Percentiles rank a stretch among this genome's conserved stretches.
Conservation (phyloP, 2,888 invertebrate species). For the Watsonalla binaria region DNA sequence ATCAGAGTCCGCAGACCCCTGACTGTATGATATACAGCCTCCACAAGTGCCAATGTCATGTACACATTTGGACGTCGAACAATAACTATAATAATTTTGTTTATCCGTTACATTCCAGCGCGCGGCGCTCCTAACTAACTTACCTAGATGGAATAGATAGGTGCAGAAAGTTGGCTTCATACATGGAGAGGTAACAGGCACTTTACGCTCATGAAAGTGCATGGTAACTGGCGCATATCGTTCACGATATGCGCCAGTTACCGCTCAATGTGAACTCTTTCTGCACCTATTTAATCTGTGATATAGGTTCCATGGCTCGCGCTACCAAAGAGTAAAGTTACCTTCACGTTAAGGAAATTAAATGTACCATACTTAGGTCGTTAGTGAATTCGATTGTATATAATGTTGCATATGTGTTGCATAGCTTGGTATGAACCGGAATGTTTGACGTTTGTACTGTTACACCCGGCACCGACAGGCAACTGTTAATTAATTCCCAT, state of each 20-base stretch:
- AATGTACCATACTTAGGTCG: slow-evolving; percentile 63
- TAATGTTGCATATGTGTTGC: slow-evolving; percentile 67
- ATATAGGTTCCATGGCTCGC: slow-evolving; percentile 53
- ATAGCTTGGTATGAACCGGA: slow-evolving; percentile 48
- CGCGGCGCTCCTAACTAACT: slow-evolving; percentile 17
- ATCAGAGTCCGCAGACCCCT: background rate
- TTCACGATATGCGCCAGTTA: too few relatives aligned
- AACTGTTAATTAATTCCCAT: background rate
- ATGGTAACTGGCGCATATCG: too few relatives aligned
- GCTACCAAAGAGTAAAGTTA: slow-evolving; percentile 78
- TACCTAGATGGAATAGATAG: background rate
- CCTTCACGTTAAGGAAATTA: slow-evolving; percentile 66
- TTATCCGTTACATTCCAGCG: slow-evolving; percentile 53
- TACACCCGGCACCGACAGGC: slow-evolving; percentile 3
- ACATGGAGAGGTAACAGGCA: too few relatives aligned
- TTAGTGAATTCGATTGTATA: slow-evolving; percentile 63
- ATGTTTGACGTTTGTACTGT: slow-evolving; percentile 21
- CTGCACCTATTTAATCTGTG: slow-evolving; percentile 35
- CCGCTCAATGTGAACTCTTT: too few relatives aligned
- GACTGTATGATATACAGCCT: slow-evolving; percentile 34
- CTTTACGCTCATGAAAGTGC: too few relatives aligned
- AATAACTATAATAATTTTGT: slow-evolving; percentile 55
- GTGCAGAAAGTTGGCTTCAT: background rate
- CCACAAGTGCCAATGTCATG: slow-evolving; percentile 66
- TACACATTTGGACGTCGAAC: slow-evolving; percentile 42